Evolutionary conservation across 2,113 vertebrate genomes (phyloP).

Genomic region (Prolemur simus): DNA sequence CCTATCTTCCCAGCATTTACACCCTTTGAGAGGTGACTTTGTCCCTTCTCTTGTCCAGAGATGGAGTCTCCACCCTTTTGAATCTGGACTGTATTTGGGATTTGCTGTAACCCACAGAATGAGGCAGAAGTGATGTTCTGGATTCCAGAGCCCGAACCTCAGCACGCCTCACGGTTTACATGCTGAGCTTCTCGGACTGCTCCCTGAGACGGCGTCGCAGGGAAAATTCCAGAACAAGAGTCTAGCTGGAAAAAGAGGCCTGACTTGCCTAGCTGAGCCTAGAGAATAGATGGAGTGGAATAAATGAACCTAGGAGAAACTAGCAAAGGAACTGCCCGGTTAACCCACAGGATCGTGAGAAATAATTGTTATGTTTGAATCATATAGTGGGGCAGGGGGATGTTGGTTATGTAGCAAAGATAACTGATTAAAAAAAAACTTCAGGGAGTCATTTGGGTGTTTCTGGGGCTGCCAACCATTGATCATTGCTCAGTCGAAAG

Average conservation of each 20-base stretch:
- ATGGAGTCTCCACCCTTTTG: not conserved
- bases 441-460: fast-evolving
- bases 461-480: not conserved
- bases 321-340: not conserved
- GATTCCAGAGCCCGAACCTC: not conserved
- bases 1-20: not conserved
- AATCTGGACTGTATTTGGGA: not conserved
- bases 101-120: not conserved
- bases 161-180: not conserved
- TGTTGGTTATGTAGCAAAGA: not conserved
- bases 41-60: not conserved
- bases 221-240: not conserved
- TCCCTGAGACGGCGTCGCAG: not conserved
- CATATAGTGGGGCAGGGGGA: not conserved
- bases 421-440: not conserved
- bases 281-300: not conserved
- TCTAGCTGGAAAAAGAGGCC: not conserved
- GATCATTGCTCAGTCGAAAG: not conserved
- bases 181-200: not conserved
- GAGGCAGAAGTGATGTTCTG: not conserved
- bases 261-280: not conserved
- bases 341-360: not conserved
- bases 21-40: not conserved
- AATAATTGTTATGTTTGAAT: not conserved
- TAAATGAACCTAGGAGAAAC: not conserved